Conservation (phyloP, 2,888 invertebrate genomes). For the Nesidiocoris tenuis region DNA sequence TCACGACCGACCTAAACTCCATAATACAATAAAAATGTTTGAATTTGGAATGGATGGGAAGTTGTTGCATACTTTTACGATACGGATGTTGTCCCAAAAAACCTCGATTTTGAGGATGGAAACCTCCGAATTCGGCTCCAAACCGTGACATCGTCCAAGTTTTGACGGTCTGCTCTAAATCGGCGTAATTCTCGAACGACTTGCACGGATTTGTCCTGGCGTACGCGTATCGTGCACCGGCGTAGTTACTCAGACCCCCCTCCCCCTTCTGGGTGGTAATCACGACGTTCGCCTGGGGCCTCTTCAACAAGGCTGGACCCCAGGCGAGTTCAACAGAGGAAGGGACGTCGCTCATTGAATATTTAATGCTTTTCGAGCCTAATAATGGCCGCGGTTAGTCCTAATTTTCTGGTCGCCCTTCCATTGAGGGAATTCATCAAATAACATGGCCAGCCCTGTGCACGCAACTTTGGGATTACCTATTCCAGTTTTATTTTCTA, state of each 20-base stretch:
- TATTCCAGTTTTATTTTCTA: not conserved
- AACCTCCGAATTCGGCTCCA: too few species aligned
- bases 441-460: slow-evolving; percentile 22
- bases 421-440: slow-evolving; percentile 9
- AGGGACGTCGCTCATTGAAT: slow-evolving; percentile 25
- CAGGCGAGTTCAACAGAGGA: not conserved
- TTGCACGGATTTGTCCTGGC: not conserved
- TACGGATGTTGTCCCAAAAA: too few species aligned
- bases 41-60: too few species aligned
- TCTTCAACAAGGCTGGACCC: not conserved
- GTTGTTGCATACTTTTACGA: too few species aligned
- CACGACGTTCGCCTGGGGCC: not conserved
- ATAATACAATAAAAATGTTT: too few species aligned
- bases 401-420: slow-evolving; percentile 26
- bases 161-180: too few species aligned
- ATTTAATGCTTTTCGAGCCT: slow-evolving; percentile 32
- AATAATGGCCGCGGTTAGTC: slow-evolving; percentile 25
- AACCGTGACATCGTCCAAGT: too few species aligned
- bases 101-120: too few species aligned
- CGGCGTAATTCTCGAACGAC: too few species aligned
- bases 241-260: not conserved
- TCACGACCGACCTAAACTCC: too few species aligned
- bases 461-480: not conserved
- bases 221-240: not conserved
- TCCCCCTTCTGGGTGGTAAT: not conserved